These are phyloP conservation scores for Gymnobelideus leadbeateri DNA, from an alignment of 2,113 vertebrate genomes.

Conservation along the genomic window DNA sequence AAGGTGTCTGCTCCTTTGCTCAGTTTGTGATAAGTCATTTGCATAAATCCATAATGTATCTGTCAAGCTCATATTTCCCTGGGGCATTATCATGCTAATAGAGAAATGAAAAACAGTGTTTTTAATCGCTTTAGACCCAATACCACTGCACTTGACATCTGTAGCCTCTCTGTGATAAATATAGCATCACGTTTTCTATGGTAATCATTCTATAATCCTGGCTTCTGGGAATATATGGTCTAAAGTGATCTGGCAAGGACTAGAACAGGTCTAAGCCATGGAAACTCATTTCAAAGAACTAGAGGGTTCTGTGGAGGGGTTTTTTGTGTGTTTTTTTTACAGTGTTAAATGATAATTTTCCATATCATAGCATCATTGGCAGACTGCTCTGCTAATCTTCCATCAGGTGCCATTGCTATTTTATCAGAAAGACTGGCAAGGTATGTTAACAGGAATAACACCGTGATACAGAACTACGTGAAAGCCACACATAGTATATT, in stretches of 20 bases:
- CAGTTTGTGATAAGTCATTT: slow-evolving; percentile 78
- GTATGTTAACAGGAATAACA: neutral
- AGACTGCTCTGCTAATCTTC: neutral
- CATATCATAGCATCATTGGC: slow-evolving; percentile 9
- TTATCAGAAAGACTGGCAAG: neutral
- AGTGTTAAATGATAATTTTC: slow-evolving; percentile 16
- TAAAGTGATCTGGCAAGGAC: neutral
- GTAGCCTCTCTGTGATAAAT: slow-evolving; percentile 68
- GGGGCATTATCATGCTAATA: slow-evolving; percentile 77
- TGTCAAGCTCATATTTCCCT: slow-evolving; percentile 61
- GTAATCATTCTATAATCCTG: slow-evolving; percentile 69
- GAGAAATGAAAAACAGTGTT: slow-evolving; percentile 72
- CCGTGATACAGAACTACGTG: neutral
- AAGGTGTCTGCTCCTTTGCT: slow-evolving; percentile 57
- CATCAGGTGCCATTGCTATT: neutral
- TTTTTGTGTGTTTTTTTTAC: neutral
- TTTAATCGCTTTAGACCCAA: slow-evolving; percentile 67
- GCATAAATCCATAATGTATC: slow-evolving; percentile 80
- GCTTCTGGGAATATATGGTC: slow-evolving; percentile 51
- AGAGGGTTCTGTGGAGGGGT: neutral
- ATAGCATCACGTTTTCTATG: slow-evolving; percentile 62
- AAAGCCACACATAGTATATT: slow-evolving; percentile 11
- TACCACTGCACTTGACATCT: slow-evolving; percentile 71
- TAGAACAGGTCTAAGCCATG: neutral
- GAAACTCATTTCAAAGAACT: neutral